Evolutionary conservation across 2,888 invertebrate genomes (phyloP).

Genomic region (Napeogenes sylphis): DNA sequence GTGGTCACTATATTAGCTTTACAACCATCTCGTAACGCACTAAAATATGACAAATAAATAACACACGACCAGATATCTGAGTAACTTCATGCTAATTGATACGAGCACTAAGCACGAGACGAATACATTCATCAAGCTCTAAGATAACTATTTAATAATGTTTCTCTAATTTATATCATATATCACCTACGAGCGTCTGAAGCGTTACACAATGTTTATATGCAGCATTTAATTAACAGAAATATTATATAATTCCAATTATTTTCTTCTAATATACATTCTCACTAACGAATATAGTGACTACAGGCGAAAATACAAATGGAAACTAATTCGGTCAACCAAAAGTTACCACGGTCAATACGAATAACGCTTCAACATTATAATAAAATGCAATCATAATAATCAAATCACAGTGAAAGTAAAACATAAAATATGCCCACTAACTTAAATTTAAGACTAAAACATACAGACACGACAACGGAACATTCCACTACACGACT

Average conservation of each 20-base stretch:
- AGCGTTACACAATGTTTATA: conserved; percentile 60
- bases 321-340: conserved; percentile 31
- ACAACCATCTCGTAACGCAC: conserved; percentile 21
- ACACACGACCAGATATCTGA: conserved; percentile 56
- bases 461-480: conserved; percentile 25
- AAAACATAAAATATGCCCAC: conserved; percentile 67
- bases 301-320: conserved; percentile 30
- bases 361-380: conserved; percentile 49
- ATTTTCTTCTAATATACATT: conserved; percentile 30
- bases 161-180: conserved; percentile 55
- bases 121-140: conserved; percentile 74
- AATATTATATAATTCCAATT: conserved; percentile 30
- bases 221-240: conserved; percentile 29
- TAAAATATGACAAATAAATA: conserved; percentile 33
- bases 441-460: conserved; percentile 71
- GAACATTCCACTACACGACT: conserved; percentile 23
- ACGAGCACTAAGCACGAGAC: conserved; percentile 73
- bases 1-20: conserved; percentile 7
- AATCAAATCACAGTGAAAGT: conserved; percentile 74
- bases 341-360: conserved; percentile 26
- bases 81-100: conserved; percentile 65
- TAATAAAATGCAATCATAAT: conserved; percentile 67
- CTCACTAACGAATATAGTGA: conserved; percentile 32
- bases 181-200: conserved; percentile 70
- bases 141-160: conserved; percentile 67